phyloP scores from a whole-genome alignment of 2,113 vertebrate genomes.

The Xiphias gladius region DNA sequence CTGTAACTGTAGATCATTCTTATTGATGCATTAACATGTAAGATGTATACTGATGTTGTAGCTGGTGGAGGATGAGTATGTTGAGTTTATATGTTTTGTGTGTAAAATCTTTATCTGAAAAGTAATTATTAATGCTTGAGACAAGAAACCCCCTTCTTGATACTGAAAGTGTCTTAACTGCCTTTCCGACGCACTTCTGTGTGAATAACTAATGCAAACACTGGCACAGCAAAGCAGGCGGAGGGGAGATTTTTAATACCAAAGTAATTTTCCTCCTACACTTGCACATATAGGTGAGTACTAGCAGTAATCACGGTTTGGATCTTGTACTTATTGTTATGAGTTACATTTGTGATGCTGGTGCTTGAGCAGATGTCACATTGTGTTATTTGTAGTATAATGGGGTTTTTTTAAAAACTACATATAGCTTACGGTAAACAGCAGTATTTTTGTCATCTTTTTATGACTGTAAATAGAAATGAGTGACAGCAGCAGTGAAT shows the following conservation, averaged over 20 bases:
- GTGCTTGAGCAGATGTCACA: neutral
- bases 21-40: neutral
- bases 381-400: neutral
- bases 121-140: neutral
- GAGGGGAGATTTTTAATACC: neutral
- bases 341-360: neutral
- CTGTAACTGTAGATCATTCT: neutral
- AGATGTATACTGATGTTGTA: no score
- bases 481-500: no score
- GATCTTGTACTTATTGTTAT: neutral
- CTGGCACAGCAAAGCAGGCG: neutral
- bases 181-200: neutral
- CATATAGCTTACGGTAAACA: neutral
- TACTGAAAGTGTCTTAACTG: neutral
- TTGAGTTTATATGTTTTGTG: no score
- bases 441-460: neutral
- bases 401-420: neutral
- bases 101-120: no score
- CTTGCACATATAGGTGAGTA: neutral
- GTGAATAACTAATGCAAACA: neutral
- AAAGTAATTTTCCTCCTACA: neutral
- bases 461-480: neutral
- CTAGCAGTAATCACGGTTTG: neutral
- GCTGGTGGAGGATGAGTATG: no score
- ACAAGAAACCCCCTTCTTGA: neutral